phyloP scores from a whole-genome alignment of 1,140 invertebrate genomes.

The Parapsyche elsis region DNA sequence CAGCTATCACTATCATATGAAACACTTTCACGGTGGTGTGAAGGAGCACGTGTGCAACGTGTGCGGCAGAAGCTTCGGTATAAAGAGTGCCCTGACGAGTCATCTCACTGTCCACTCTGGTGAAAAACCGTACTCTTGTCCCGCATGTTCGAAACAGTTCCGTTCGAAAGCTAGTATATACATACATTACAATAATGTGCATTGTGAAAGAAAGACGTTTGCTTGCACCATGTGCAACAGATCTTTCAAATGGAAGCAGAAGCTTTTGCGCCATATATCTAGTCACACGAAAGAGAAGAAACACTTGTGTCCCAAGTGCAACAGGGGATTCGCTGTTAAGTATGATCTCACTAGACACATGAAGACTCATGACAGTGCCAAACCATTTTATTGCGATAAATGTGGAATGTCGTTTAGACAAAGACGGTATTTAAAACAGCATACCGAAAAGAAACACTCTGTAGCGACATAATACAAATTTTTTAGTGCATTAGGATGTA shows the following conservation, averaged over 20 bases:
- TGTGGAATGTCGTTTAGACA: conserved; percentile 71
- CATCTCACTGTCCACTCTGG: conserved; percentile 64
- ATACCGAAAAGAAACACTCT: conserved; percentile 60
- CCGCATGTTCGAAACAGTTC: conserved; percentile 68
- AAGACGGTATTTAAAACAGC: conserved; percentile 67
- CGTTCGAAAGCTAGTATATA: conserved; percentile 67
- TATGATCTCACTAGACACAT: conserved; percentile 67
- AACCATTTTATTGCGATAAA: conserved; percentile 66
- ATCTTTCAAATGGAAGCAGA: conserved; percentile 66
- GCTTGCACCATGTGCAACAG: conserved; percentile 65
- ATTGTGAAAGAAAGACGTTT: conserved; percentile 66
- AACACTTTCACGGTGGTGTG: conserved; percentile 54
- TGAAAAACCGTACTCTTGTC: conserved; percentile 66
- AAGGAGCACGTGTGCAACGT: conserved; percentile 52
- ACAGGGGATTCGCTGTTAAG: conserved; percentile 67
- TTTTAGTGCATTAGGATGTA: conserved; percentile 16
- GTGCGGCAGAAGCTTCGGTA: conserved; percentile 51
- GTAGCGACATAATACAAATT: conserved; percentile 12
- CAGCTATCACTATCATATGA: conserved; percentile 55
- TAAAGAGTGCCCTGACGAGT: conserved; percentile 59
- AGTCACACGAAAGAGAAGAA: conserved; percentile 66
- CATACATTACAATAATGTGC: conserved; percentile 67
- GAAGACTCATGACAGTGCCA: conserved; percentile 67
- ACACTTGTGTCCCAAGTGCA: conserved; percentile 67
- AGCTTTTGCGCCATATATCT: conserved; percentile 64